Evolutionary conservation across 2,888 invertebrate genomes (phyloP).

Genomic region (Julus scanicus): DNA sequence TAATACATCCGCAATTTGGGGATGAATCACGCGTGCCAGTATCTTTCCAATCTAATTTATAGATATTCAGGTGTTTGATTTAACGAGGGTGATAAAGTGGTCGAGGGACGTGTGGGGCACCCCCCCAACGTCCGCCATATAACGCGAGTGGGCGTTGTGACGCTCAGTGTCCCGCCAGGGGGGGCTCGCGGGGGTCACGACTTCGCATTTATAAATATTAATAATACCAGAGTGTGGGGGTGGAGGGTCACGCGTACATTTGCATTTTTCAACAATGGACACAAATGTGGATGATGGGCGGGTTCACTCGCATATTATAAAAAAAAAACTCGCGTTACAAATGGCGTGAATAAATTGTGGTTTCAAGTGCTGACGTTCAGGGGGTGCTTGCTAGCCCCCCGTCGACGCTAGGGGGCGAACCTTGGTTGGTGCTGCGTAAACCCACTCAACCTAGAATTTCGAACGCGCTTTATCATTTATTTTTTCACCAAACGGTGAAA

Average conservation of each 20-base stretch:
- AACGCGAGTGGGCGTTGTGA: not conserved
- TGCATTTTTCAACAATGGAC: constrained; percentile 23
- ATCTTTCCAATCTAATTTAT: constrained; percentile 9
- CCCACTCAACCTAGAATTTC: constrained; percentile 36
- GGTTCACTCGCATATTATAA: not conserved
- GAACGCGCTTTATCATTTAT: not conserved
- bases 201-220: constrained; percentile 36
- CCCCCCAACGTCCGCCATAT: not conserved
- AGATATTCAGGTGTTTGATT: constrained; percentile 42
- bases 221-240: not conserved
- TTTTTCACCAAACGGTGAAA: not conserved
- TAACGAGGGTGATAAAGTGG: constrained; percentile 34
- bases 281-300: not conserved
- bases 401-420: constrained; percentile 22
- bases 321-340: not conserved
- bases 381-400: not conserved
- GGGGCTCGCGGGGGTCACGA: constrained; percentile 12
- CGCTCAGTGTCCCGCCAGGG: not conserved
- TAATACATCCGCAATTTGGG: not conserved
- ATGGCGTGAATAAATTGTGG: constrained; percentile 1
- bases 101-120: not conserved
- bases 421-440: not conserved
- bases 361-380: not conserved
- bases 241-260: constrained; percentile 34
- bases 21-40: constrained; percentile 7